Evolutionary conservation across 2,797 vertebrate genomes (phyloP), one percentile per base, ranked within the genome.

Genomic region (Catharus ustulatus): DNA sequence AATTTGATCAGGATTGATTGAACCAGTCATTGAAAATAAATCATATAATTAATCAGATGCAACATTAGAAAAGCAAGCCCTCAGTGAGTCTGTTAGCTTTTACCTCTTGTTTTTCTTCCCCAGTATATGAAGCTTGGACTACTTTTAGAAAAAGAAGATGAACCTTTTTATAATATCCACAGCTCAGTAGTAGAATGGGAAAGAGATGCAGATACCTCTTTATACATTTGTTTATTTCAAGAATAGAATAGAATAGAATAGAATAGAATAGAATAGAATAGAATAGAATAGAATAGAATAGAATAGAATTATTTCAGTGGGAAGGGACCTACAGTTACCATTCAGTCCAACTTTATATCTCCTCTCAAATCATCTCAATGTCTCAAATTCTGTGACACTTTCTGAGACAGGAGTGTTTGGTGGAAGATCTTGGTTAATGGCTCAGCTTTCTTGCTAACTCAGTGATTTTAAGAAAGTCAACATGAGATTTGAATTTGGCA

Each of bases 1-100:
- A 95, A 95, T 95, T 93, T 94, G 90, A 96, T 95, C 89, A 93
- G 83, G 80, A 95, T 93, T 94, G 95, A 96, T 87, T 94, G 93
- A 97, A 74, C 74, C 63, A 93, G 89, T 90, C 94, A 68, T 94
- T 96, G 96, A 91, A 96, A 96, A 94, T 90, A 95, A 94, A 94
- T 90, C 71, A 82, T 51, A 29, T 87, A 89, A 95, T 96, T 96
- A 97, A 97, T 97, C 96, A 97, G 88, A 84, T 68, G 89, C 90
- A 94, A 69, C 84, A 75, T 88, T 91, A 91, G 74, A 90, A 96
- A 91, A 87, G 89, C 66, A 67, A 52, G 48, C 42, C 27, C 36
- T 90, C 34, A 19, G 27, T 49, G 46, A 55, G 42, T 84, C 83
- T 84, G 36, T 86, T 79, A 73, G 71, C 30, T 93, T 81, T 85